Evolutionary conservation across 2,113 vertebrate genomes (phyloP).

Genomic region (Climacteris rufus): DNA sequence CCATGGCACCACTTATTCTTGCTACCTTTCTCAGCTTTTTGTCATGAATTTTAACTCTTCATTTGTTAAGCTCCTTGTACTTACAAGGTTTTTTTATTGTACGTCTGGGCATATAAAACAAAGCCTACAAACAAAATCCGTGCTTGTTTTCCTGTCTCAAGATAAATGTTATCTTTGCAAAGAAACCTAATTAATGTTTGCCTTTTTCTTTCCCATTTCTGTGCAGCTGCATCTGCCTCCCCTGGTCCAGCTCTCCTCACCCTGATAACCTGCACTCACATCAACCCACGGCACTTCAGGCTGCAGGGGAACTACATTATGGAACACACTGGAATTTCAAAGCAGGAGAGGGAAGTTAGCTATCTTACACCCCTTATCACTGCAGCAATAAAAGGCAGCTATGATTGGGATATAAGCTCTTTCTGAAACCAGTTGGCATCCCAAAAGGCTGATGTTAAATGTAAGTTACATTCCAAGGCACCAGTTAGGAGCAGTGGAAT

Average conservation of each 20-base stretch:
- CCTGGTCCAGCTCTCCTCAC: background rate
- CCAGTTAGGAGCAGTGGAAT: background rate
- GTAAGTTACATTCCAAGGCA: background rate
- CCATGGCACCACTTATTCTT: background rate
- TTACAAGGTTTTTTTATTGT: background rate
- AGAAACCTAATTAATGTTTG: background rate
- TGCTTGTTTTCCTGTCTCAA: background rate
- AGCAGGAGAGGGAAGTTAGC: background rate
- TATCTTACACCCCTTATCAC: background rate
- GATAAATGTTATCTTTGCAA: background rate
- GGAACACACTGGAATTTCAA: background rate
- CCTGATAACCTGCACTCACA: background rate
- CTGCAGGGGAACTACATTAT: background rate
- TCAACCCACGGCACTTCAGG: background rate
- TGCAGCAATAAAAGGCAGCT: background rate
- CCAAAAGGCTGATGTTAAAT: background rate
- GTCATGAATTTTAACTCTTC: background rate
- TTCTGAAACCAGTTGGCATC: background rate
- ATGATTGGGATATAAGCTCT: background rate
- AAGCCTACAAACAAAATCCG: background rate
- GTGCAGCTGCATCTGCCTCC: background rate
- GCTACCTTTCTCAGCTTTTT: background rate
- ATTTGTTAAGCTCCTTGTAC: background rate
- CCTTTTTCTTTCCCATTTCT: background rate
- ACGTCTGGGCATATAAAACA: background rate